Percentiles rank a stretch among this genome's conserved stretches.
Conservation (phyloP, 2,797 vertebrate genomes). For the Pseudochirops cupreus region DNA sequence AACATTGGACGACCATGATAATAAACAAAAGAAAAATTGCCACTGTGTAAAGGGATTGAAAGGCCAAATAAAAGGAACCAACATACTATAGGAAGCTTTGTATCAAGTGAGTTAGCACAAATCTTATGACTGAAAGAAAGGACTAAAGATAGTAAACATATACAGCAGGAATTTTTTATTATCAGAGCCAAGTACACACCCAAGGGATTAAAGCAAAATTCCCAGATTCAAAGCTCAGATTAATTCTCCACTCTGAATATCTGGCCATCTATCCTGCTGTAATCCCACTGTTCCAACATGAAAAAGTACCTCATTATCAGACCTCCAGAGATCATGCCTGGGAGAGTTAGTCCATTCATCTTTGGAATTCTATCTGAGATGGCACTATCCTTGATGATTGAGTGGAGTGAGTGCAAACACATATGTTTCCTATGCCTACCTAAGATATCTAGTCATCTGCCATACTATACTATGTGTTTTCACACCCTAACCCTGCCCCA, state of each 20-base stretch:
- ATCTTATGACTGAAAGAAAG: not conserved
- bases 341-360: not conserved
- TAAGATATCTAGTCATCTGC: not conserved
- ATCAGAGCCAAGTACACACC: not conserved
- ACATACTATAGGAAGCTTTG: not conserved
- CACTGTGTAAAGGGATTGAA: not conserved
- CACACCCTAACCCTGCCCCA: not conserved
- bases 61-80: not conserved
- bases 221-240: not conserved
- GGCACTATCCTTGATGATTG: not conserved
- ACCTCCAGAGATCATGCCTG: not conserved
- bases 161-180: not conserved
- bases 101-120: not conserved
- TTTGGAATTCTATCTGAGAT: not conserved
- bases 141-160: not conserved
- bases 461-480: not conserved
- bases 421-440: not conserved
- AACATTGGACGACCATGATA: not conserved
- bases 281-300: not conserved
- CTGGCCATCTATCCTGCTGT: not conserved
- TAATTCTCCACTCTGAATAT: not conserved
- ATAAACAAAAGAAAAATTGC: not conserved
- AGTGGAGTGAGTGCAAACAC: not conserved
- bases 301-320: not conserved
- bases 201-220: not conserved